These are phyloP conservation scores for Lasiommata megera DNA, from an alignment of 2,888 invertebrate genomes.

Conservation along the genomic window DNA sequence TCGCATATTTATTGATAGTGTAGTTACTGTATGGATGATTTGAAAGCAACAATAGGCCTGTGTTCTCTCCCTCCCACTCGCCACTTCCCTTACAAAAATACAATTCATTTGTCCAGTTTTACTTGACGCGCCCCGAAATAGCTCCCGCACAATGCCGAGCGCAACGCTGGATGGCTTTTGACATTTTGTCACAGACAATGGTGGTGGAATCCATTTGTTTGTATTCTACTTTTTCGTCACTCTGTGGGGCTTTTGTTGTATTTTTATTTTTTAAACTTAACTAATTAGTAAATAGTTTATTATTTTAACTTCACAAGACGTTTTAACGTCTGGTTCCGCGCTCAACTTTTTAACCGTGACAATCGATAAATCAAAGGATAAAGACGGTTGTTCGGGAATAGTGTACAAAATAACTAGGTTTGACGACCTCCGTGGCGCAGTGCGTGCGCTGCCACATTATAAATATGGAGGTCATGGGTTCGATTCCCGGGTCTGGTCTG, in stretches of 20 bases:
- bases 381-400: too few relatives aligned
- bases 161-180: slow-evolving; percentile 9
- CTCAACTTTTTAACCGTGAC: too few relatives aligned
- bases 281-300: background rate
- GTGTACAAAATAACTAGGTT: too few relatives aligned
- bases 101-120: slow-evolving; percentile 6
- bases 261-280: background rate
- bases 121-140: background rate
- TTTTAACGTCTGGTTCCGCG: too few relatives aligned
- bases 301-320: too few relatives aligned
- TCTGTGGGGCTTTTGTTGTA: background rate
- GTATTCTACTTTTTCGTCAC: background rate
- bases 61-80: background rate
- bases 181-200: slow-evolving; percentile 10
- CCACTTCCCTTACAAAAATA: background rate
- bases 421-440: too few relatives aligned
- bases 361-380: too few relatives aligned
- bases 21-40: background rate
- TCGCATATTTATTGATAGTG: too few relatives aligned
- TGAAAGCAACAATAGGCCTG: background rate
- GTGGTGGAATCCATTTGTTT: background rate
- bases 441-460: too few relatives aligned
- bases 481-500: too few relatives aligned
- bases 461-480: too few relatives aligned
- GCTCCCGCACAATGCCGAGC: slow-evolving; percentile 4